phyloP scores from a whole-genome alignment of 2,113 vertebrate species.

The Rutilus rutilus region DNA sequence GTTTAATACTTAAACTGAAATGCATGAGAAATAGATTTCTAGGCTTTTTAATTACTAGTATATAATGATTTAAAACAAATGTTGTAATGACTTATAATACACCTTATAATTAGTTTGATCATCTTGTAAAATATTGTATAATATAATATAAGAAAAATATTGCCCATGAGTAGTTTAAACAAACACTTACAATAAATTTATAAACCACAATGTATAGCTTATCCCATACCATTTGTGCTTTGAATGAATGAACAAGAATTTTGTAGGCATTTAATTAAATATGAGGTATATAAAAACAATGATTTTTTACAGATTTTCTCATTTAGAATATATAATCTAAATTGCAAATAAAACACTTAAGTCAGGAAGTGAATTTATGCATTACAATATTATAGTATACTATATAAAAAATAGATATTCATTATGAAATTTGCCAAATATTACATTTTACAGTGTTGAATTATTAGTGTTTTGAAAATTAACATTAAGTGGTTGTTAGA shows the following conservation, averaged over 20 bases:
- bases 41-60: background rate
- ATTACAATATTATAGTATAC: background rate
- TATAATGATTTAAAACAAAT: background rate
- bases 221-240: background rate
- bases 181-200: background rate
- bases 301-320: too few relatives aligned
- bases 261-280: background rate
- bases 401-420: background rate
- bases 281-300: background rate
- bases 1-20: constrained; percentile 37
- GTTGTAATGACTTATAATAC: background rate
- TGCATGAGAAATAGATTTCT: background rate
- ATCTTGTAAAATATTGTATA: background rate
- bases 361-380: background rate
- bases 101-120: background rate
- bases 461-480: background rate
- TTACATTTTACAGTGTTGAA: background rate
- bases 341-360: background rate
- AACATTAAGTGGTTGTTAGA: background rate
- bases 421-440: too few relatives aligned
- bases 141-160: background rate
- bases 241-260: background rate
- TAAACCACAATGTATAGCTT: background rate
- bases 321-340: background rate
- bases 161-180: background rate